Evolutionary conservation across 2,113 vertebrate species (phyloP), one percentile per base, ranked within the genome.

Genomic region (Sminthopsis crassicaudata): DNA sequence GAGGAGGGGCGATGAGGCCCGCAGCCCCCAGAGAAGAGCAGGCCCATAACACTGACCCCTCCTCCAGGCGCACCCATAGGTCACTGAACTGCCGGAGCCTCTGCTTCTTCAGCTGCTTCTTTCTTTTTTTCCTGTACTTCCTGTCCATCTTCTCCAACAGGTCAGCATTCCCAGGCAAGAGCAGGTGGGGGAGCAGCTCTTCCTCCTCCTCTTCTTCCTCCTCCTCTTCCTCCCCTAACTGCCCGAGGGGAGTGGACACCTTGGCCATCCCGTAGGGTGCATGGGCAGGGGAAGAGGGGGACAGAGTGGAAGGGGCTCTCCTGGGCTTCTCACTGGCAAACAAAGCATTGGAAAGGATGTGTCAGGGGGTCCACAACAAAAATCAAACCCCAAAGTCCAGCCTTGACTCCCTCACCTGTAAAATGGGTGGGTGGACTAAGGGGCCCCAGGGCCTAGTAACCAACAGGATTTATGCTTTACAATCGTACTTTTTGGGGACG

Each of bases 61-160:
- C 99, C 96, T 99, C 98, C 55, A 99, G 98, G 92, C 98, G 98
- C 95, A 99, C 98, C 99, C 99, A 99, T 84, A 99, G 99, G 96
- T 99, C 98, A 0, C 99, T 99, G 93, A 99, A 99, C 96, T 99
- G 99, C 2, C 98, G 94, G 76, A 99, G 98, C 7, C 98, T 95
- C 96, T 98, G 98, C 57, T 98, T 99, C 97, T 98, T 98, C 94
- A 98, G 98, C 88, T 98, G 98, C 95, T 98, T 96, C 92, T 98
- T 98, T 95, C 96, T 96, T 95, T 98, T 99, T 96, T 99, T 99
- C 95, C 98, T 98, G 97, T 99, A 98, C 96, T 98, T 99, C 89
- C 97, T 98, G 95, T 99, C 98, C 0, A 95, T 97, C 92, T 99
- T 98, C 89, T 99, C 98, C 89, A 98, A 96, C 57, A 98, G 52